phyloP scores from a whole-genome alignment of 2,113 vertebrate species.

The Alectura lathami region DNA sequence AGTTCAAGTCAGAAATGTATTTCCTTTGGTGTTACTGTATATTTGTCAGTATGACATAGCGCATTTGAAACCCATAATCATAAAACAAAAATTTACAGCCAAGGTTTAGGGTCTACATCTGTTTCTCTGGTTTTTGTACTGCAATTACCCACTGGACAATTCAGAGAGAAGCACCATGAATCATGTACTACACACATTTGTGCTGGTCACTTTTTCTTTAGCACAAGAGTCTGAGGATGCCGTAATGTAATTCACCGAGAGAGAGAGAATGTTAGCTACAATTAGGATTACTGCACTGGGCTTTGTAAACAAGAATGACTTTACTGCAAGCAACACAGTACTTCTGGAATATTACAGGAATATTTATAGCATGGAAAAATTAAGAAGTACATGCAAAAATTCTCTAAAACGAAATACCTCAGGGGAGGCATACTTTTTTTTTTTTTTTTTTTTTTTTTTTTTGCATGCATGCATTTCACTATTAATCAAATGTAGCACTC shows the following conservation, averaged over 20 bases:
- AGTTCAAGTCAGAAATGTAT: conserved; percentile 74
- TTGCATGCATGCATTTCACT: conserved; percentile 16
- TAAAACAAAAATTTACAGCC: conserved; percentile 82
- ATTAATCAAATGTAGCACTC: conserved; percentile 55
- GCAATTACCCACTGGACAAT: conserved; percentile 82
- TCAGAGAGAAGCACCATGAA: conserved; percentile 75
- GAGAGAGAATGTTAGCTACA: conserved; percentile 10
- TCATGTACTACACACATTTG: conserved; percentile 68
- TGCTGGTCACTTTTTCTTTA: conserved; percentile 64
- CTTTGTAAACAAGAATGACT: conserved; percentile 39
- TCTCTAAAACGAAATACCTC: not conserved
- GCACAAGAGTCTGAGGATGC: conserved; percentile 21
- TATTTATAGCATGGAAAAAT: conserved; percentile 30
- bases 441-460: not conserved
- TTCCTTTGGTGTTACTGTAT: conserved; percentile 74
- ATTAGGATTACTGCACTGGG: conserved; percentile 25
- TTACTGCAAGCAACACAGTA: conserved; percentile 22
- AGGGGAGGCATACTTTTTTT: not conserved
- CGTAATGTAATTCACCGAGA: not conserved
- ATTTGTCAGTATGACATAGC: conserved; percentile 80
- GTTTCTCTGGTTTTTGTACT: conserved; percentile 80
- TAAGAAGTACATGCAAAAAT: conserved; percentile 2
- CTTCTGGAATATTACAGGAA: not conserved
- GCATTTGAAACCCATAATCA: conserved; percentile 82
- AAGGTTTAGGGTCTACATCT: conserved; percentile 80